phyloP scores from a whole-genome alignment of 2,113 vertebrate species.

The Ageneiosus marmoratus region DNA sequence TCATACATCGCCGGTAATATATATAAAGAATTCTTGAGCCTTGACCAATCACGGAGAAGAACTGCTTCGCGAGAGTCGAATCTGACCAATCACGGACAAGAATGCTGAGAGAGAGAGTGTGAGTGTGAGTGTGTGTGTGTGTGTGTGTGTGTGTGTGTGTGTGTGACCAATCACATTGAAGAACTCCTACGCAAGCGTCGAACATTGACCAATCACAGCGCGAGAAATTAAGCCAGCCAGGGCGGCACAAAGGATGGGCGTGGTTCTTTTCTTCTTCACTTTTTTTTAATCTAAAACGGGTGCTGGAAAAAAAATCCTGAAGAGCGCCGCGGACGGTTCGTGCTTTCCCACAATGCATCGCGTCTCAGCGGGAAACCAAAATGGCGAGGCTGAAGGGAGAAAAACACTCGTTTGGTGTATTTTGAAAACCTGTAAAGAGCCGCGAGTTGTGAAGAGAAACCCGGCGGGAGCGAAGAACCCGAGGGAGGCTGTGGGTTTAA shows the following conservation, averaged over 20 bases:
- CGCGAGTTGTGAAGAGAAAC: background rate
- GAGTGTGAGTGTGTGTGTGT: too few relatives aligned
- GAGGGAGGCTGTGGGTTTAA: background rate
- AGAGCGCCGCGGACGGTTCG: background rate
- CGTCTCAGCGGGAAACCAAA: constrained; percentile 91
- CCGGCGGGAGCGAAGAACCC: background rate
- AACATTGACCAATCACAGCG: background rate
- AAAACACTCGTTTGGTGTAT: constrained; percentile 74
- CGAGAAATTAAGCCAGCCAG: background rate
- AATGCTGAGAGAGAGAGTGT: too few relatives aligned
- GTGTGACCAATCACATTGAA: background rate
- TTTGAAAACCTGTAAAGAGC: constrained; percentile 56
- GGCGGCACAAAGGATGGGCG: background rate
- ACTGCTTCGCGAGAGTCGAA: background rate
- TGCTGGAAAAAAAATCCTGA: background rate
- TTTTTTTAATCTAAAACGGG: background rate
- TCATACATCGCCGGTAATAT: too few relatives aligned
- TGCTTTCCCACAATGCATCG: constrained; percentile 84
- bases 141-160: too few relatives aligned
- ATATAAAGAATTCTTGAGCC: background rate
- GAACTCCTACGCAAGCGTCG: background rate
- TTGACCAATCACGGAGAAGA: too few relatives aligned
- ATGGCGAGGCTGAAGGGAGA: constrained; percentile 80
- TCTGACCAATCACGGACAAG: too few relatives aligned
- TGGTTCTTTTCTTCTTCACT: background rate